Base-by-base conservation (phyloP, 2,797 vertebrate species). In the Caiman crocodilus region DNA sequence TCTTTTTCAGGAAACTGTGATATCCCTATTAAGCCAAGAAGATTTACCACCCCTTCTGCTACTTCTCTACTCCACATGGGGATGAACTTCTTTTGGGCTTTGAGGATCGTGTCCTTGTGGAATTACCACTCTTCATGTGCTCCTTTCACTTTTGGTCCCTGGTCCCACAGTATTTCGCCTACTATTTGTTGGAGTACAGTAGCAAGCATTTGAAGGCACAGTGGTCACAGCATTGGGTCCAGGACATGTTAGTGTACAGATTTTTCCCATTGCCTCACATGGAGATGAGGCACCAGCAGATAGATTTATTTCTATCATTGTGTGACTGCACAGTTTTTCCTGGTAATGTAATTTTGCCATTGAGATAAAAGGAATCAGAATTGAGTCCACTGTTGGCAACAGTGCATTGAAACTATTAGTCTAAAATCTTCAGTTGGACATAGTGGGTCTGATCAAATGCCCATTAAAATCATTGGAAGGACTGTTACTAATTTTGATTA, bases 341-440 rank as follows among this genome's bases (percentile, higher is more conserved):
- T 90, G 79, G 58, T 88, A 71, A 65, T 5, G 88, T 32, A 78
- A 61, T 82, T 95, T 93, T 92, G 84, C 76, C 76, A 76, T 61
- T 87, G 74, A 85, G 61, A 94, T 82, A 42, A 23, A 11, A 32
- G 65, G 30, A 32, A 69, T 30, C 30, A 35, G 18, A 92, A 55
- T 63, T 86, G 88, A 80, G n/a, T 32, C 50, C 1, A 0, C 56
- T 17, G n/a, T 69, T 92, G 86, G 59, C 65, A 81, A 25, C 18
- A 75, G 1, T 88, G 58, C 67, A 60, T 90, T 92, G 90, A 75
- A 82, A 79, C 58, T 87, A 56, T 57, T 94, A 58, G n/a, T 58
- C 82, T 89, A 50, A 65, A 94, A 1, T 87, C 86, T 94, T 85
- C 79, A 79, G 63, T 93, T 92, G 90, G 80, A 76, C 83, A 82